Conservation (phyloP, 2,113 vertebrate genomes). For the Nesogale talazaci region DNA sequence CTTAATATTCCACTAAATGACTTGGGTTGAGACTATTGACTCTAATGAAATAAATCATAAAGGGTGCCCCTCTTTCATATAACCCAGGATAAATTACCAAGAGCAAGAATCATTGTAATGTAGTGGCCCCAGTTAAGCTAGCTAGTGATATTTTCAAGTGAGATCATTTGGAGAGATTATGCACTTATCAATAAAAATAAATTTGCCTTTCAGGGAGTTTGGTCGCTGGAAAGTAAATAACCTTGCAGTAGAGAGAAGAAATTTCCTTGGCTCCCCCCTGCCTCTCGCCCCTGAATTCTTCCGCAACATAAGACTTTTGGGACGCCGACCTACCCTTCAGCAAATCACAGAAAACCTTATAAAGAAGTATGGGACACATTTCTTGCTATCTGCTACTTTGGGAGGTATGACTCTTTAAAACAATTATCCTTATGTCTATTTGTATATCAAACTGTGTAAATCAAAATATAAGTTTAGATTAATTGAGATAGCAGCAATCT, state of each 20-base stretch:
- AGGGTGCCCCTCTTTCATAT: background rate
- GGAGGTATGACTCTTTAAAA: constrained; percentile 90
- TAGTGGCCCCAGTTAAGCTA: constrained; percentile 10
- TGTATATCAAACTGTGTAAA: background rate
- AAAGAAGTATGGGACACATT: constrained; percentile 99
- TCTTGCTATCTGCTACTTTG: constrained; percentile 95
- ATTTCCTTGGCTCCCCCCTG: constrained; percentile 95
- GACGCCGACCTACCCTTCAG: constrained; percentile 93
- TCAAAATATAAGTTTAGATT: background rate
- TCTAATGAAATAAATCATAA: constrained; percentile 64
- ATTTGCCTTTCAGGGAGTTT: constrained; percentile 93
- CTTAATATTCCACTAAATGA: background rate
- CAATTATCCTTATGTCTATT: constrained; percentile 57
- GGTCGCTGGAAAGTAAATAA: constrained; percentile 99
- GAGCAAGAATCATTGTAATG: constrained; percentile 52
- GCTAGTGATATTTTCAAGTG: constrained; percentile 74
- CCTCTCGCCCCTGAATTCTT: constrained; percentile 96
- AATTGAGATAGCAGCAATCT: background rate
- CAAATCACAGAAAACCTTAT: constrained; percentile 98
- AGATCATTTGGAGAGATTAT: constrained; percentile 75
- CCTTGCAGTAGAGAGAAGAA: constrained; percentile 95
- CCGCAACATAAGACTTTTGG: constrained; percentile 95
- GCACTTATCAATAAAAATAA: constrained; percentile 78
- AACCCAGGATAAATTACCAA: constrained; percentile 12
- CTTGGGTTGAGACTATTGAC: constrained; percentile 38